Conservation (phyloP, 1,140 invertebrate genomes). For the Paramacrobiotus metropolitanus region DNA sequence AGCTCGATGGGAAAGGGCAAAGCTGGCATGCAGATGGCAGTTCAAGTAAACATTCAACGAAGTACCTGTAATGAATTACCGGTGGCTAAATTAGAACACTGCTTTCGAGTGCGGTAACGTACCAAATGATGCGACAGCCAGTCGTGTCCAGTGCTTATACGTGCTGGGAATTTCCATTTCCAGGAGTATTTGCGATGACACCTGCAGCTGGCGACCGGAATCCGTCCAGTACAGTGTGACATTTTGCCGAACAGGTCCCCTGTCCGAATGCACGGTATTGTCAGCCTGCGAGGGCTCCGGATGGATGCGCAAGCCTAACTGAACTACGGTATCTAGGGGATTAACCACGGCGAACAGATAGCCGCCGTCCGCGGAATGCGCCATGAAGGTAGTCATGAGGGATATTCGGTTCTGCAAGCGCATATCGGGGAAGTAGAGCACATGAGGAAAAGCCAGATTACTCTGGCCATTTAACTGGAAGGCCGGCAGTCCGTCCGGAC, state of each 20-base stretch:
- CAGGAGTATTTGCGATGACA: not conserved
- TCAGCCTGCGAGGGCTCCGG: not conserved
- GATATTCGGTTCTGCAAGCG: not conserved
- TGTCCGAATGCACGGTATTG: not conserved
- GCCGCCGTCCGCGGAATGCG: not conserved
- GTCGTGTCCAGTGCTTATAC: not conserved
- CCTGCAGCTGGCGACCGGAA: not conserved
- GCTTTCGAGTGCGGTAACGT: not conserved
- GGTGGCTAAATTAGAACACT: not conserved
- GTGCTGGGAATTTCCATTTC: not conserved
- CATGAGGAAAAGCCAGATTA: not conserved
- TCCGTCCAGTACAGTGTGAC: not conserved
- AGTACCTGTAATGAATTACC: not conserved
- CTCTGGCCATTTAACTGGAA: not conserved
- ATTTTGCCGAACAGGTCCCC: not conserved
- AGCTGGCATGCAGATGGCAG: not conserved
- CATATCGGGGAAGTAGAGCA: not conserved
- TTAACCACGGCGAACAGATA: slow-evolving; percentile 4
- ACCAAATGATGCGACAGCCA: not conserved
- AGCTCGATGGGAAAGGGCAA: not conserved
- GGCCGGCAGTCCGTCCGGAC: not conserved
- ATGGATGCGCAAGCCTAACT: not conserved
- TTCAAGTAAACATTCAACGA: not conserved
- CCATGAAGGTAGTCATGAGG: not conserved
- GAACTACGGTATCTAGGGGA: not conserved